Percentiles rank a stretch among this genome's conserved stretches.
Evolutionary conservation across 2,797 vertebrate genomes (phyloP).

Genomic region (Oreochromis mossambicus): DNA sequence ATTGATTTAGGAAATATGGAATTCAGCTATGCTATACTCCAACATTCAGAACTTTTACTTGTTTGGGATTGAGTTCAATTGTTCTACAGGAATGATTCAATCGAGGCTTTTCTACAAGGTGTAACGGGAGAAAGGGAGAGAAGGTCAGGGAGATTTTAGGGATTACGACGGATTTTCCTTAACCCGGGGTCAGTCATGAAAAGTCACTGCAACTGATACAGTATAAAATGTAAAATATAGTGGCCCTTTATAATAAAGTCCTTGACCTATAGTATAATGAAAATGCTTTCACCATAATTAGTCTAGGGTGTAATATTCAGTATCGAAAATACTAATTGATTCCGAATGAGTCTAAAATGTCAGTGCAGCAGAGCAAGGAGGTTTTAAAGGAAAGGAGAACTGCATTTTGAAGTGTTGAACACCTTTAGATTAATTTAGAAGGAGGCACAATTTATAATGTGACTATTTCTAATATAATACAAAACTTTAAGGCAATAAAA

Average conservation of each 20-base stretch:
- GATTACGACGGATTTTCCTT: conserved; percentile 59
- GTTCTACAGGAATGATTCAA: background rate
- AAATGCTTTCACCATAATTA: background rate
- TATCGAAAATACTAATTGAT: background rate
- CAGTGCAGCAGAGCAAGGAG: background rate
- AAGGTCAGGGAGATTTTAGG: conserved; percentile 21
- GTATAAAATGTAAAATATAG: background rate
- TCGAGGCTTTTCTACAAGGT: background rate
- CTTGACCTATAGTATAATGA: background rate
- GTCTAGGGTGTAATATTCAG: accelerated
- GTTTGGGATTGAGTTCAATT: background rate
- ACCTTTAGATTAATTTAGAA: background rate
- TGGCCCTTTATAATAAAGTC: background rate
- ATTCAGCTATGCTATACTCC: background rate
- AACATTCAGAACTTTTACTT: background rate
- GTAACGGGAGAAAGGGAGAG: background rate
- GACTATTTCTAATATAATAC: background rate
- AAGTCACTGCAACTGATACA: conserved; percentile 9
- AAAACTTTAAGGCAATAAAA: accelerated
- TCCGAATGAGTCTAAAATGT: background rate
- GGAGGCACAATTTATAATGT: background rate
- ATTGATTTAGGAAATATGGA: background rate
- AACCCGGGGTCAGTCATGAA: conserved; percentile 21
- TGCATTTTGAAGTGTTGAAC: background rate
- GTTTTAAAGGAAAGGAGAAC: background rate